Conservation (phyloP, 2,888 invertebrate genomes). For the Brachyptera risi region DNA sequence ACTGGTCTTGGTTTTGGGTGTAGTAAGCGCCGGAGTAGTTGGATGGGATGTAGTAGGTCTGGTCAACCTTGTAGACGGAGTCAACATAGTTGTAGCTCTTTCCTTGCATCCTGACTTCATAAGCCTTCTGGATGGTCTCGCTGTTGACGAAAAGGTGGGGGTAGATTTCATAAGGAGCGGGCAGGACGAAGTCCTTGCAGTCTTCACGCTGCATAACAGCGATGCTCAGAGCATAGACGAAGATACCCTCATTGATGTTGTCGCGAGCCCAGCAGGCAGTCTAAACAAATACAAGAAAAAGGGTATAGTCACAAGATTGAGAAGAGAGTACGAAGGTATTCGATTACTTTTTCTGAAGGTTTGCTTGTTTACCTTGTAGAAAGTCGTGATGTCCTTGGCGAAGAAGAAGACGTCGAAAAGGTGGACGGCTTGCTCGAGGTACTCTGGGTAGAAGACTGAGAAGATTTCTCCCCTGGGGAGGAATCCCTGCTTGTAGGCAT, state of each 20-base stretch:
- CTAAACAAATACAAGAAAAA: not conserved
- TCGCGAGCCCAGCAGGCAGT: conserved; percentile 65
- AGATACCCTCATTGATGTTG: conserved; percentile 60
- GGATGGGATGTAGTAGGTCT: conserved; percentile 25
- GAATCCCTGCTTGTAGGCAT: conserved; percentile 42
- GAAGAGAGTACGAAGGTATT: not conserved
- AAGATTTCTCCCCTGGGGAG: conserved; percentile 50
- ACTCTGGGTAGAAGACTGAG: conserved; percentile 44
- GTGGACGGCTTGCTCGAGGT: conserved; percentile 49
- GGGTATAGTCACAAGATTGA: not conserved
- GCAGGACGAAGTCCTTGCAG: conserved; percentile 54
- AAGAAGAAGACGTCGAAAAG: conserved; percentile 55
- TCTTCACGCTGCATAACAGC: conserved; percentile 58
- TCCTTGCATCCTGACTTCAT: conserved; percentile 23
- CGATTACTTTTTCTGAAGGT: no score
- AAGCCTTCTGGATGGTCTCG: conserved; percentile 52
- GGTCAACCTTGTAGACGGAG: conserved; percentile 21
- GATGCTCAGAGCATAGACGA: conserved; percentile 57
- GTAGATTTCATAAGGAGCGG: conserved; percentile 63
- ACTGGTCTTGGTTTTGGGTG: conserved; percentile 22
- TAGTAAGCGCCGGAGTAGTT: conserved; percentile 30
- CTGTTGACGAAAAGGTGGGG: conserved; percentile 61
- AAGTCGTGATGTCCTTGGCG: conserved; percentile 57
- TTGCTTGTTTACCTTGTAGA: conserved; percentile 48
- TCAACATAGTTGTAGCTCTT: conserved; percentile 9